Base-by-base conservation (phyloP, 2,797 vertebrate species). In the Aviceda cuculoides region DNA sequence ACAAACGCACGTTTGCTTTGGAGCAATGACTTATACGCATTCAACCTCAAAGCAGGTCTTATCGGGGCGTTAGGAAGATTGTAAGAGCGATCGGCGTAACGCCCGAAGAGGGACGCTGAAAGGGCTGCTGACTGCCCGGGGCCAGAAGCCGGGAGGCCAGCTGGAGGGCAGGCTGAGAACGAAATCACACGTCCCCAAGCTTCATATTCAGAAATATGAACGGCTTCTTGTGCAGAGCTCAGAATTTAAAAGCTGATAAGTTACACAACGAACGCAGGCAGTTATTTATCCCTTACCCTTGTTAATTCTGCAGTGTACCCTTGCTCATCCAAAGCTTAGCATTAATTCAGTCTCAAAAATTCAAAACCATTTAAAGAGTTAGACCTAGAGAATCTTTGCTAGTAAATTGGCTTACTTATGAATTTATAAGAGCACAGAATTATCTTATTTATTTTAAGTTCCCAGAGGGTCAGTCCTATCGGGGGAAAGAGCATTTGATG, bases 181-280 rank as follows among this genome's bases (percentile, higher is more conserved):
- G 0, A 72, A 82, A n/a, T 58, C 49, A 28, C 26, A 50, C 26
- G 17, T 79, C 24, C 0, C 0, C 17, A 22, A 35, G 2, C 40
- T 82, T 87, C 28, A 17, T 62, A 16, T 53, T 58, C 39, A 84
- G 66, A 87, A 91, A 66, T 53, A 39, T 2, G 19, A 82, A 25
- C 13, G 55, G 26, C 24, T 84, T 82, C 37, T 78, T 2, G 0
- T 46, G 24, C 29, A 42, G 56, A 71, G 49, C 50, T 92, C 56
- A 59, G 61, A 67, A 56, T 89, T 81, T 71, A 68, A 61, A 67
- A 33, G 25, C 4, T 53, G 29, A 19, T 67, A 40, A 63, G 67
- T 40, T 78, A n/a, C 56, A 49, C 56, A 74, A 67, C 24, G 11
- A 78, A 50, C 13, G 15, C 26, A 73, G 28, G 24, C 15, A 39